Evolutionary conservation across 2,888 invertebrate genomes (phyloP).

Genomic region (Lithophane semibrunnea): DNA sequence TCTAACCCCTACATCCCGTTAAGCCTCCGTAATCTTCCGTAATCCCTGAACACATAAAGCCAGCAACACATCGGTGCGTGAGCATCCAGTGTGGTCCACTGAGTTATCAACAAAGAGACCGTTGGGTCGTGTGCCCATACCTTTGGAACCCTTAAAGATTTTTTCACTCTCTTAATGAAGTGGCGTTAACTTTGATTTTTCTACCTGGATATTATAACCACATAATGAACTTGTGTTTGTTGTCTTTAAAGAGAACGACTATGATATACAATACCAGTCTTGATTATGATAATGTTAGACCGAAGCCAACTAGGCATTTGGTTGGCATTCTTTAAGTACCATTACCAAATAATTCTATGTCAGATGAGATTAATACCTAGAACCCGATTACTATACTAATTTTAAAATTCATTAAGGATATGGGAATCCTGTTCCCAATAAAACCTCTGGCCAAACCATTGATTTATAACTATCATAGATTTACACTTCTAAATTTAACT

Average conservation of each 20-base stretch:
- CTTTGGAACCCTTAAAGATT: slow-evolving; percentile 38
- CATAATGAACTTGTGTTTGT: slow-evolving; percentile 10
- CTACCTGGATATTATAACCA: slow-evolving; percentile 48
- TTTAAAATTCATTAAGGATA: slow-evolving; percentile 23
- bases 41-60: slow-evolving; percentile 68
- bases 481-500: slow-evolving; percentile 58
- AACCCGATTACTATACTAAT: background rate
- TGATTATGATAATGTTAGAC: background rate
- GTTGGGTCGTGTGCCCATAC: slow-evolving; percentile 43
- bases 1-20: slow-evolving; percentile 44
- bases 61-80: slow-evolving; percentile 60
- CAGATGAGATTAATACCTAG: slow-evolving; percentile 3
- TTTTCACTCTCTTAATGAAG: slow-evolving; percentile 60
- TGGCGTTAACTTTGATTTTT: slow-evolving; percentile 41
- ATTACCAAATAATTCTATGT: slow-evolving; percentile 5
- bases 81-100: slow-evolving; percentile 72
- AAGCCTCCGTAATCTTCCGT: slow-evolving; percentile 57
- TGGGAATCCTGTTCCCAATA: slow-evolving; percentile 46
- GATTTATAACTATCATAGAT: slow-evolving; percentile 51
- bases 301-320: background rate
- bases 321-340: slow-evolving; percentile 3
- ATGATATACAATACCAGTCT: background rate
- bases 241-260: background rate
- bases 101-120: slow-evolving; percentile 73
- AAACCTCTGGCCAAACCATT: slow-evolving; percentile 22